Base-by-base conservation (phyloP, 2,113 vertebrate genomes). In the Pelecanoides urinatrix region DNA sequence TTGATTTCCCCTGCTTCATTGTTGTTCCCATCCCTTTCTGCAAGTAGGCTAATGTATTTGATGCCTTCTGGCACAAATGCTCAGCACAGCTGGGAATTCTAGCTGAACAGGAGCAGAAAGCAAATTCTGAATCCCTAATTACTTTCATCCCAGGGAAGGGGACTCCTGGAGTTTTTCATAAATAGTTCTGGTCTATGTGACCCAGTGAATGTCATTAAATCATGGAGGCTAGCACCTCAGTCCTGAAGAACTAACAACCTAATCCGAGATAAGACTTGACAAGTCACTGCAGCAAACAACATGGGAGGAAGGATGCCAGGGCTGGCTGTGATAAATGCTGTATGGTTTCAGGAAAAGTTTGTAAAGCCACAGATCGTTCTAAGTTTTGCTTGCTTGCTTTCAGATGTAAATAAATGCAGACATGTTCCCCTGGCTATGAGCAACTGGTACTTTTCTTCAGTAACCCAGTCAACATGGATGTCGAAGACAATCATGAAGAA, bases 81-180 rank as follows among this genome's bases (percentile, higher is more conserved):
- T 86, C 61, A 86, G 65, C 7, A 1, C 82, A 84, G 83, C 42
- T 90, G 92, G 90, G 90, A 92, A 88, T 92, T 90, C 62, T 72
- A 22, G 26, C 50, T 95, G 71, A 90, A 62, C 18, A 63, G 59
- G n/a, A 95, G 59, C 63, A 93, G 86, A 93, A 96, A 83, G 75
- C 8, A 88, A 79, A 93, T 84, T 67, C 74, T 67, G 52, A 88
- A 84, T 94, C 32, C 7, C 30, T 90, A 86, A 91, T 70, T 93
- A 66, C 56, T 88, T 86, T 86, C 72, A 52, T 67, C 68, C 49
- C 30, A 67, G 52, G 83, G 55, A 92, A 74, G n/a, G 20, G 36
- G 34, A 65, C 47, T 88, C 11, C 2, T 86, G 88, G 55, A 80
- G 71, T 7, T 71, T 92, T 66, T 76, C 49, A 30, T 55, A 93